Base-by-base conservation (phyloP, 2,113 vertebrate species). In the Megaptera novaeangliae region DNA sequence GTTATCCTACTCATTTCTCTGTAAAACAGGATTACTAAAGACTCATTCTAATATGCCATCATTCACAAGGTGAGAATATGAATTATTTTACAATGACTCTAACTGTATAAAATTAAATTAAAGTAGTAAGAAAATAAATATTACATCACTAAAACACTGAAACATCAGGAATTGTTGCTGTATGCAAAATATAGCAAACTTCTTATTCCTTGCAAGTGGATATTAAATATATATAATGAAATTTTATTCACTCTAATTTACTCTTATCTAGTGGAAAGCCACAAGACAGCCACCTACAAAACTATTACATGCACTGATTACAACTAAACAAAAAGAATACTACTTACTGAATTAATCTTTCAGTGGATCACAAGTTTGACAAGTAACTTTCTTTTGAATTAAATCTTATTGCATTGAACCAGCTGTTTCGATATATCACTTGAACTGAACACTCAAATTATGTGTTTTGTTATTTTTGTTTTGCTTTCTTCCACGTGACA, bases 21-120 rank as follows among this genome's bases (percentile, higher is more conserved):
- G 17, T 86, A 96, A 97, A 84, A 91, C 74, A 77, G 44, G 15
- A 66, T 39, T 36, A 91, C 41, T 44, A 87, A 92, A 63, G 25
- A 17, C 17, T 93, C 72, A 95, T 94, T 95, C 71, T 91, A 85
- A 82, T 86, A 94, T 94, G 29, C 31, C n/a, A 72, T n/a, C 80
- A 71, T 96, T 94, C 64, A 94, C 25, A 84, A 94, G 81, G 94
- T 97, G 52, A 91, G 39, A 94, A 36, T 91, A 75, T 77, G 57
- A 95, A 85, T 96, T 93, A 82, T 94, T 96, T 94, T 92, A 94
- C 34, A 94, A 92, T 89, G 44, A 91, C 52, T 92, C 39, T 71
- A 68, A 59, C 44, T 59, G 88, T 77, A 94, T 83, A 96, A 94
- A 93, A 91, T 87, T 96, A 94, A 92, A 96, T 93, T 97, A 94